Conservation (phyloP, 2,797 vertebrate genomes). For the Diplodus sargus region DNA sequence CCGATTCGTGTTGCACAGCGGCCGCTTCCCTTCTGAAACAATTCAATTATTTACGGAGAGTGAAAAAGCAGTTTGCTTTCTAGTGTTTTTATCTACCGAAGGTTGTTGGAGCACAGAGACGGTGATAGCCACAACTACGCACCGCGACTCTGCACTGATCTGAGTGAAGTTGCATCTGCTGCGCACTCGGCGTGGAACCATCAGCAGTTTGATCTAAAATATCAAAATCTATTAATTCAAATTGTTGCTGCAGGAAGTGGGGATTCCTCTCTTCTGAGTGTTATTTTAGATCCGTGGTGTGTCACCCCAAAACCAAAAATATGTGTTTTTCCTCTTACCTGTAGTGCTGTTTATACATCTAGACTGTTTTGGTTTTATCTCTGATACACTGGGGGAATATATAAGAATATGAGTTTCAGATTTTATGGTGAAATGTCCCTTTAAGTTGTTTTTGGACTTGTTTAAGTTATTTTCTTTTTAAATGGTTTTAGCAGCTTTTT, state of each 20-base stretch:
- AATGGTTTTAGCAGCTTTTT: neutral
- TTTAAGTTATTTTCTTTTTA: neutral
- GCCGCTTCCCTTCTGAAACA: slow-evolving; percentile 15
- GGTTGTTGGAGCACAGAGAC: neutral
- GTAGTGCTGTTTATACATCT: no score
- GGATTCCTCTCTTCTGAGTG: neutral
- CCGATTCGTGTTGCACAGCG: neutral
- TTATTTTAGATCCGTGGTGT: no score
- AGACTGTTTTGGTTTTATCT: no score
- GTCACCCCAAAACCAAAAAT: no score
- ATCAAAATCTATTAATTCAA: slow-evolving; percentile 3
- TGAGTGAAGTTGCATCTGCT: neutral
- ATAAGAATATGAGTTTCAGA: no score
- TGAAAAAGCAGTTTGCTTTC: neutral
- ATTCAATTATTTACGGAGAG: neutral
- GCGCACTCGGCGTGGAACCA: neutral
- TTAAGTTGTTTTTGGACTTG: neutral
- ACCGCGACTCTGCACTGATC: neutral
- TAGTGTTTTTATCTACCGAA: neutral
- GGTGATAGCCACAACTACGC: neutral
- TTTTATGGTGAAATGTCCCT: no score
- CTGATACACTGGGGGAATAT: no score
- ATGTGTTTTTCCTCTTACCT: no score
- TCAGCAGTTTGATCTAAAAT: slow-evolving; percentile 3
- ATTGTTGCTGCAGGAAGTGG: slow-evolving; percentile 3